A percentile compares a stretch with the other conserved stretches of the same genome.
Evolutionary conservation across 2,888 invertebrate genomes (phyloP).

Genomic region (Tupiocoris notatus): DNA sequence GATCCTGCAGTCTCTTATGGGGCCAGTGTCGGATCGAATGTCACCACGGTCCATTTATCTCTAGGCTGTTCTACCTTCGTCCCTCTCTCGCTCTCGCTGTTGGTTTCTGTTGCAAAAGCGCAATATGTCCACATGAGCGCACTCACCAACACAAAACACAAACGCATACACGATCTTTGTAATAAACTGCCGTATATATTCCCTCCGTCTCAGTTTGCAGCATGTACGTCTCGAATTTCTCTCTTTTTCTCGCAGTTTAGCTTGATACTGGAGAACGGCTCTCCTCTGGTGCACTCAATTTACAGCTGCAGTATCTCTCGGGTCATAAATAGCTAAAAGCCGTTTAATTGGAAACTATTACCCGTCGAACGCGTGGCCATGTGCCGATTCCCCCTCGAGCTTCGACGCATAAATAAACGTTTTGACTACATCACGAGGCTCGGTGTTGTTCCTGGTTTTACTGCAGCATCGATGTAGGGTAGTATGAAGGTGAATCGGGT

Average conservation of each 20-base stretch:
- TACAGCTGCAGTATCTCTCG: constrained; percentile 30
- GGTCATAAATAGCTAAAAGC: constrained; percentile 30
- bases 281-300: constrained; percentile 16
- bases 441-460: background rate
- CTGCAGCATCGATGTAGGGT: background rate
- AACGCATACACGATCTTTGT: background rate
- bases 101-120: no score
- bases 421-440: constrained; percentile 2
- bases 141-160: background rate
- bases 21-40: background rate
- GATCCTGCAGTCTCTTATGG: background rate
- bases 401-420: constrained; percentile 20
- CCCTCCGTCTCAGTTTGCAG: background rate
- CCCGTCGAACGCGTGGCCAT: constrained; percentile 16
- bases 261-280: background rate
- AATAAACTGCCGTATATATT: constrained; percentile 15
- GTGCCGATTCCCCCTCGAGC: constrained; percentile 3
- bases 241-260: background rate
- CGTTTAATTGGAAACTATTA: constrained; percentile 35
- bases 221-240: background rate
- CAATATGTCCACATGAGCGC: background rate
- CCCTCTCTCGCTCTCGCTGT: background rate
- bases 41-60: background rate
- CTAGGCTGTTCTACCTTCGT: background rate
- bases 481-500: background rate